A percentile compares a stretch with the other conserved stretches of the same genome.
phyloP scores from a whole-genome alignment of 2,888 invertebrate genomes.

The Chrysodeixis includens region DNA sequence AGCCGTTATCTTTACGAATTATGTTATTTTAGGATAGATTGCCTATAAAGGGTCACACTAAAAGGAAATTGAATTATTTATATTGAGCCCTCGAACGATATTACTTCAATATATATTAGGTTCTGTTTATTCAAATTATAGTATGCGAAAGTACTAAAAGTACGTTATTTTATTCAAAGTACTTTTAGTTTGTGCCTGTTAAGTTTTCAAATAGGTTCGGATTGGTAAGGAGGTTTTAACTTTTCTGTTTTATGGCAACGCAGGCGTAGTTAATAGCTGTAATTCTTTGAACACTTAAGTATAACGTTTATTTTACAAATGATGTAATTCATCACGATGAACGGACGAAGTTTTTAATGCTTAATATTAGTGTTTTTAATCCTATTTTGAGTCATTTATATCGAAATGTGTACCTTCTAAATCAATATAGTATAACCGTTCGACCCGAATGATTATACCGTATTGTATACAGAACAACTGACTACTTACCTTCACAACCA shows the following conservation, averaged over 20 bases:
- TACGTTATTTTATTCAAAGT: slow-evolving; percentile 43
- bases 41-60: slow-evolving; percentile 62
- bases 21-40: slow-evolving; percentile 77
- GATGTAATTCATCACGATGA: slow-evolving; percentile 47
- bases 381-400: too few species aligned
- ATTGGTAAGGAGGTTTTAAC: slow-evolving; percentile 34
- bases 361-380: slow-evolving; percentile 12
- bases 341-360: slow-evolving; percentile 41
- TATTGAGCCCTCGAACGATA: slow-evolving; percentile 46
- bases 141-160: slow-evolving; percentile 37
- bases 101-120: slow-evolving; percentile 46
- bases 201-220: slow-evolving; percentile 37
- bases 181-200: slow-evolving; percentile 39
- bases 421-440: too few species aligned
- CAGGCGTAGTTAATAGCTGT: slow-evolving; percentile 40
- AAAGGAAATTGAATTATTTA: slow-evolving; percentile 66
- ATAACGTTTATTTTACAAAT: slow-evolving; percentile 40
- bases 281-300: slow-evolving; percentile 37
- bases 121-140: slow-evolving; percentile 50
- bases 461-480: too few species aligned
- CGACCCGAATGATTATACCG: too few species aligned
- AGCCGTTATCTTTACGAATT: slow-evolving; percentile 66
- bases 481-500: too few species aligned
- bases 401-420: too few species aligned
- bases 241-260: slow-evolving; percentile 46